These are phyloP conservation scores for Conus betulinus DNA, from an alignment of 1,140 invertebrate species.

Conservation along the genomic window DNA sequence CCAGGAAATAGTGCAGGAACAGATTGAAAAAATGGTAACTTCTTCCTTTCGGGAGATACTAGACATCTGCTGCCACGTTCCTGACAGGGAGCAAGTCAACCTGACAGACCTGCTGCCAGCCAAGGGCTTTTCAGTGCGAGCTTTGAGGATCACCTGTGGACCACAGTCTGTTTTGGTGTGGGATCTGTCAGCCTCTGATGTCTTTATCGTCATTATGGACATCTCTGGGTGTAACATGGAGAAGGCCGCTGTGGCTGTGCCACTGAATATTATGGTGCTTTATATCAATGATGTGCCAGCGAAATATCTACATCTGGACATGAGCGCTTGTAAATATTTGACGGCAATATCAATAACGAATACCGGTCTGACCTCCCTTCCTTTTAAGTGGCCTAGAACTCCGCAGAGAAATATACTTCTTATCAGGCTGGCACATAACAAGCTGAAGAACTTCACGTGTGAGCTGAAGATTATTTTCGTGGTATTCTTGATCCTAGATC, in stretches of 20 bases:
- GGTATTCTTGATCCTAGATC: slow-evolving; percentile 39
- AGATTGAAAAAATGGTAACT: not conserved
- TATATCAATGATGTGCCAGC: not conserved
- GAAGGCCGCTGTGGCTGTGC: not conserved
- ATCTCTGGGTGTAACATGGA: slow-evolving; percentile 1
- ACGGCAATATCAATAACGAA: slow-evolving; percentile 25
- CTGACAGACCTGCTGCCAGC: slow-evolving; percentile 9
- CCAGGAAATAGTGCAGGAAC: not conserved
- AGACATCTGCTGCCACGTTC: slow-evolving; percentile 3
- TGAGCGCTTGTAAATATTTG: slow-evolving; percentile 23
- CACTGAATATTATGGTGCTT: slow-evolving; percentile 41
- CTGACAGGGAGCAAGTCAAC: not conserved
- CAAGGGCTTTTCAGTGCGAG: not conserved
- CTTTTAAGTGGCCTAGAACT: not conserved
- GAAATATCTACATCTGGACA: slow-evolving; percentile 16
- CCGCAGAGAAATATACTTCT: not conserved
- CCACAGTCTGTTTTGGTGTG: not conserved
- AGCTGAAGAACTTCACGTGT: slow-evolving; percentile 28
- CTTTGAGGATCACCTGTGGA: not conserved
- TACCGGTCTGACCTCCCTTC: not conserved
- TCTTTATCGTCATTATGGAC: slow-evolving; percentile 19
- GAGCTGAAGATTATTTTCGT: slow-evolving; percentile 1
- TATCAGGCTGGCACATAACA: slow-evolving; percentile 25
- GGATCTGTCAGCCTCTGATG: slow-evolving; percentile 12
- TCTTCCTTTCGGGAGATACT: not conserved